These are phyloP conservation scores for Hecatera dysodea DNA, from an alignment of 2,888 invertebrate species.

Conservation along the genomic window DNA sequence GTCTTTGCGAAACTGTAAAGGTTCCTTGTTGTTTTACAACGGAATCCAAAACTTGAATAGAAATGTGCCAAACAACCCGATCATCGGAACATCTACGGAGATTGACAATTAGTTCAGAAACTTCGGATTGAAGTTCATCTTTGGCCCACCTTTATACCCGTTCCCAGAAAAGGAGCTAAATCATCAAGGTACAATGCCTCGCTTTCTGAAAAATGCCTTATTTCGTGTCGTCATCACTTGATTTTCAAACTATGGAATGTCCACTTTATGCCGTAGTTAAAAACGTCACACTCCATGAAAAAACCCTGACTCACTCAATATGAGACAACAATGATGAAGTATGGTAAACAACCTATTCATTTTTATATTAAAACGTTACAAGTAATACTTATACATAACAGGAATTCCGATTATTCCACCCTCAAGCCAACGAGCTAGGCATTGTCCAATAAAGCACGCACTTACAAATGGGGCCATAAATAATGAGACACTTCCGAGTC, in stretches of 20 bases:
- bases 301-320: slow-evolving; percentile 23
- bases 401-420: slow-evolving; percentile 68
- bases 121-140: too few relatives aligned
- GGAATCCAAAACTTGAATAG: too few relatives aligned
- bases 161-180: too few relatives aligned
- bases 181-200: background rate
- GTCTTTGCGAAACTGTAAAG: too few relatives aligned
- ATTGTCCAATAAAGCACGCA: slow-evolving; percentile 67
- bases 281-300: slow-evolving; percentile 22
- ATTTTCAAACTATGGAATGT: background rate
- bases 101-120: too few relatives aligned
- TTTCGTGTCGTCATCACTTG: background rate
- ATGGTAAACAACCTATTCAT: slow-evolving; percentile 54
- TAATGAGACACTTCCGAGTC: slow-evolving; percentile 53
- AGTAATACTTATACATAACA: slow-evolving; percentile 58
- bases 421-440: slow-evolving; percentile 56
- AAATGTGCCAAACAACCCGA: too few relatives aligned
- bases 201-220: background rate
- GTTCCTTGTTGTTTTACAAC: too few relatives aligned
- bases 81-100: too few relatives aligned
- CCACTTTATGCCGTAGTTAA: background rate
- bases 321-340: slow-evolving; percentile 23
- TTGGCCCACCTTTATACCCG: too few relatives aligned
- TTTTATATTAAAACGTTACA: slow-evolving; percentile 62
- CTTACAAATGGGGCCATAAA: slow-evolving; percentile 66